These are phyloP conservation scores for Embiotoca jacksoni DNA, from an alignment of 2,113 vertebrate genomes.

Conservation along the genomic window DNA sequence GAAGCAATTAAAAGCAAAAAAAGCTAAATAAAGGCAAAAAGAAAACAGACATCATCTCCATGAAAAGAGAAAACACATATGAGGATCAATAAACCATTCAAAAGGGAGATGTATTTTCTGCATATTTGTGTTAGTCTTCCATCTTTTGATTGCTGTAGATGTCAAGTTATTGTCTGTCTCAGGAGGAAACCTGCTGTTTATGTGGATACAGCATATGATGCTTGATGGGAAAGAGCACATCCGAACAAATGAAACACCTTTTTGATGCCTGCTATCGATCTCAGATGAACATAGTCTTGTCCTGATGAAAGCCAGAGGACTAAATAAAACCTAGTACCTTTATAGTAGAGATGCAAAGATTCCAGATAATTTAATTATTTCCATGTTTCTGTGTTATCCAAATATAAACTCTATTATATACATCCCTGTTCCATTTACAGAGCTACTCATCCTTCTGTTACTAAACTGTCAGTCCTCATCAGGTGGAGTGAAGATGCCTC, in stretches of 20 bases:
- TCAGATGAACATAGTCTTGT: background rate
- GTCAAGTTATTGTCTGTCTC: background rate
- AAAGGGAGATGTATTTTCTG: too few species aligned
- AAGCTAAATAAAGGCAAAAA: too few species aligned
- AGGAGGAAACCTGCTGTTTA: background rate
- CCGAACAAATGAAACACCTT: background rate
- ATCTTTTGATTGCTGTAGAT: background rate
- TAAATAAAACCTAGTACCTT: background rate
- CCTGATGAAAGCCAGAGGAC: background rate
- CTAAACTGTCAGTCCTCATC: conserved; percentile 31
- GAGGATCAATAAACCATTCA: background rate
- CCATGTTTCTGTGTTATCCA: conserved; percentile 24
- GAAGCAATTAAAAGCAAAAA: too few species aligned
- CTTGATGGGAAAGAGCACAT: too few species aligned
- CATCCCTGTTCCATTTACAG: conserved; percentile 20
- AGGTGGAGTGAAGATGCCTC: conserved; percentile 33
- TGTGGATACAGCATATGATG: too few species aligned
- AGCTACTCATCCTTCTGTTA: conserved; percentile 9
- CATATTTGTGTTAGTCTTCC: background rate
- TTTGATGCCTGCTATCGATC: conserved; percentile 4
- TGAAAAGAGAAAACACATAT: too few species aligned
- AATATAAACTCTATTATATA: conserved; percentile 27
- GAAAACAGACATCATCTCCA: too few species aligned
- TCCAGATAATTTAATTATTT: background rate
- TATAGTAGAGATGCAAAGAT: background rate